Percentiles rank a stretch among this genome's conserved stretches.
These are phyloP conservation scores for Trachymyrmex cornetzi DNA, from an alignment of 1,140 invertebrate genomes.

Conservation along the genomic window DNA sequence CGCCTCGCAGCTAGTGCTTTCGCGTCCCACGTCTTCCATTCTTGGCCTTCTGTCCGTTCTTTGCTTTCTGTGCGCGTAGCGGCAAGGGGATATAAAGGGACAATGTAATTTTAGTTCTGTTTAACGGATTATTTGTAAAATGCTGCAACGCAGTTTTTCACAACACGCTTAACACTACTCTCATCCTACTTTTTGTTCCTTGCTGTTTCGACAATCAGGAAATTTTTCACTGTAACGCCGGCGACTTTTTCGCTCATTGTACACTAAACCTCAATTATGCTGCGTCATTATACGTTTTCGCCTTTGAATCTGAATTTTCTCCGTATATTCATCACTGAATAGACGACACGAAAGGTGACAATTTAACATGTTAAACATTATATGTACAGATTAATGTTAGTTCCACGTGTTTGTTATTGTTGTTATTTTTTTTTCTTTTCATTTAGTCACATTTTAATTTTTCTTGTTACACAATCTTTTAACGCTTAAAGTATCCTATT, in stretches of 20 bases:
- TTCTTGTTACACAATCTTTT: not conserved
- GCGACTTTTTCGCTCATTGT: not conserved
- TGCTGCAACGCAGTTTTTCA: not conserved
- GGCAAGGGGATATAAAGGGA: constrained; percentile 45
- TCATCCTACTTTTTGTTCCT: not conserved
- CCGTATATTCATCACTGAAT: not conserved
- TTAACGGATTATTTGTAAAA: constrained; percentile 13
- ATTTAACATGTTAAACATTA: not conserved
- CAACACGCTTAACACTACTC: not conserved
- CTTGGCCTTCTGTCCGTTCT: constrained; percentile 52
- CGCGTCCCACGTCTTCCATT: constrained; percentile 61
- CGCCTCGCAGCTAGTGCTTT: constrained; percentile 59
- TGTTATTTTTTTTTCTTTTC: too few species aligned
- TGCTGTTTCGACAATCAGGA: not conserved
- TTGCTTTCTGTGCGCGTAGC: constrained; percentile 35
- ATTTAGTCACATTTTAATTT: not conserved
- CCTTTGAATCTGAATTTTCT: not conserved
- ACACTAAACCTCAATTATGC: not conserved
- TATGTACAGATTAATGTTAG: not conserved
- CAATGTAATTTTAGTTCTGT: constrained; percentile 52
- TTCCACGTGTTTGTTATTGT: not conserved
- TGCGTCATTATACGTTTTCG: constrained; percentile 16
- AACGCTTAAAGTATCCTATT: not conserved
- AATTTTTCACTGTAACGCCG: not conserved
- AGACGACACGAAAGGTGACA: not conserved